Conservation (phyloP, 2,888 invertebrate genomes). For the Dryadula phaetusa region DNA sequence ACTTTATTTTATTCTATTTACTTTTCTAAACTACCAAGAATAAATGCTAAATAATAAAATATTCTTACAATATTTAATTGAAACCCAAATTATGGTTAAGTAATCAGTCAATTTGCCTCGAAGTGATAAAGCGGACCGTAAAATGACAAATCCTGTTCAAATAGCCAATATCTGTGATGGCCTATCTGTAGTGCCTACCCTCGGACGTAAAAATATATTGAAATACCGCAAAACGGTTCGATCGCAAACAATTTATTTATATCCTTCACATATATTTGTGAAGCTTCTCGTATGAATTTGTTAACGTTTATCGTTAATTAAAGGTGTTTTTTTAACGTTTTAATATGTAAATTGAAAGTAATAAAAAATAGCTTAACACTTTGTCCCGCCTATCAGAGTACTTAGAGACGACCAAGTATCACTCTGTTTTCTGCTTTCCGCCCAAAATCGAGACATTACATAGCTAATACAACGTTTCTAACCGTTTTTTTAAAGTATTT, state of each 20-base stretch:
- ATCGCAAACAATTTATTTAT: constrained; percentile 39
- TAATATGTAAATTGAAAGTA: no score
- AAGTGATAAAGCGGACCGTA: constrained; percentile 36
- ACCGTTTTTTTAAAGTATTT: no score
- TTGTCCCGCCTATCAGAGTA: no score
- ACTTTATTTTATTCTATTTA: no score
- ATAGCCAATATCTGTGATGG: constrained; percentile 35
- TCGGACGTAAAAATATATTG: constrained; percentile 38
- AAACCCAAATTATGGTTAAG: constrained; percentile 22
- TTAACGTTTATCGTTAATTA: not conserved
- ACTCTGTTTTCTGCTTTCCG: no score
- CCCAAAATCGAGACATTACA: no score
- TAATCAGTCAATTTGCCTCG: constrained; percentile 29
- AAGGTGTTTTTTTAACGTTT: no score
- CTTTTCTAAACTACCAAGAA: not conserved
- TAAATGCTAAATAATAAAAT: not conserved
- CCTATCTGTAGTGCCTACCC: constrained; percentile 35
- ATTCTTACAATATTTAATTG: constrained; percentile 17
- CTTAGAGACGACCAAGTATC: no score
- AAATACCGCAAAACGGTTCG: constrained; percentile 35
- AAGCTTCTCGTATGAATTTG: constrained; percentile 26
- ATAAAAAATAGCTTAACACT: no score
- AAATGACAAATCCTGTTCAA: constrained; percentile 38
- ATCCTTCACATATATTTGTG: constrained; percentile 28
- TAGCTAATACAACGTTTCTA: no score